phyloP scores from a whole-genome alignment of 2,888 invertebrate genomes.

The Branchipolynoe longqiensis region DNA sequence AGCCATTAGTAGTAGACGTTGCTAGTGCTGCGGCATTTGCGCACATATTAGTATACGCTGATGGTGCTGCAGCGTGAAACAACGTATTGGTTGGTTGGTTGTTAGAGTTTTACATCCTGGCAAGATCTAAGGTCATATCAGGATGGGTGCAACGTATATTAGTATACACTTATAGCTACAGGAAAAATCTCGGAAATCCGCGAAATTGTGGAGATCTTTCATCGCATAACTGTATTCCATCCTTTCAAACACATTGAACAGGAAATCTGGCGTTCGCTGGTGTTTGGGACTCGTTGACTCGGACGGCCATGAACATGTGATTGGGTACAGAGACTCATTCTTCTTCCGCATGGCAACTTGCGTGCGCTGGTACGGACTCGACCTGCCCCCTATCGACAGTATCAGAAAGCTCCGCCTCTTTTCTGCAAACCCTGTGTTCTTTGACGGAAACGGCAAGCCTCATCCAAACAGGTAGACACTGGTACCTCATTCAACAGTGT shows the following conservation, averaged over 20 bases:
- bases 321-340: slow-evolving; percentile 71
- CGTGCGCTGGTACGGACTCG: slow-evolving; percentile 75
- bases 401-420: slow-evolving; percentile 72
- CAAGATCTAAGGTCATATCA: too few species aligned
- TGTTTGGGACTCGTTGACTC: slow-evolving; percentile 72
- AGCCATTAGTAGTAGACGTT: too few species aligned
- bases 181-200: too few species aligned
- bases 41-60: too few species aligned
- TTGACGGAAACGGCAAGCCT: slow-evolving; percentile 72
- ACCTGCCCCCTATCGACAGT: slow-evolving; percentile 68
- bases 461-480: slow-evolving; percentile 73
- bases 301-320: slow-evolving; percentile 68
- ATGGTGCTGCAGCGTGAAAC: too few species aligned
- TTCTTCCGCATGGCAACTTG: slow-evolving; percentile 73
- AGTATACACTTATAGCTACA: not conserved
- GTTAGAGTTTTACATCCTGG: too few species aligned
- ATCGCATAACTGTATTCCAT: too few species aligned
- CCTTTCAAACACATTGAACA: not conserved
- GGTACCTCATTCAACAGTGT: too few species aligned
- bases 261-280: slow-evolving; percentile 65
- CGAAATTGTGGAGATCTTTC: too few species aligned
- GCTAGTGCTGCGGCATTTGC: too few species aligned
- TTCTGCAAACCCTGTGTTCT: slow-evolving; percentile 78
- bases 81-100: too few species aligned
- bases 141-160: not conserved